Percentiles rank a stretch among this genome's conserved stretches.
phyloP scores from a whole-genome alignment of 35 echinoderm and acorn worm species.

The Apostichopus californicus region DNA sequence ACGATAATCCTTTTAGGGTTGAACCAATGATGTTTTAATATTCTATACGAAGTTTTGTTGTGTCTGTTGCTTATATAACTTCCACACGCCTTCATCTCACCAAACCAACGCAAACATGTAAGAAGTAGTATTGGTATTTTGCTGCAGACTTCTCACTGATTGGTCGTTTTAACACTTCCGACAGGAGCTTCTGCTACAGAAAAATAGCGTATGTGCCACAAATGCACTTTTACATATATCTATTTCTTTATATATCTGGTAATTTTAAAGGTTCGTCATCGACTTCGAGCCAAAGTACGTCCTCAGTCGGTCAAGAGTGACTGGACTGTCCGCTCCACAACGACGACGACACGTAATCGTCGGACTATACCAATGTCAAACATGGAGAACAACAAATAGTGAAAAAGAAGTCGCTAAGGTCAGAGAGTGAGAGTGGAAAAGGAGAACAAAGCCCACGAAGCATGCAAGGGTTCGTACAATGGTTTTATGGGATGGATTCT shows the following conservation, averaged over 20 bases:
- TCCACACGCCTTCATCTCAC: too few species aligned
- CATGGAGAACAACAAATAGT: neutral
- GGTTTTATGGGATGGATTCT: too few species aligned
- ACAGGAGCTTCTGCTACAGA: neutral
- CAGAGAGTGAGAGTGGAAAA: too few species aligned
- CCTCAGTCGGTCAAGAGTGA: neutral
- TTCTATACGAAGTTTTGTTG: too few species aligned
- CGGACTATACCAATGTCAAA: constrained; percentile 9
- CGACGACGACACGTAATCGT: neutral
- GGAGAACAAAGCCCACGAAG: too few species aligned
- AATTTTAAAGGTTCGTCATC: neutral
- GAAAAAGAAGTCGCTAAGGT: too few species aligned
- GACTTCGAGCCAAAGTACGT: neutral
- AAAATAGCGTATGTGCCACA: neutral
- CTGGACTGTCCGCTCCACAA: neutral
- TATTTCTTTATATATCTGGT: neutral
- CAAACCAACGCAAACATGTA: too few species aligned
- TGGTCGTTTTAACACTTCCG: too few species aligned
- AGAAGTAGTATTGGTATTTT: neutral
- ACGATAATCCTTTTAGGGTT: too few species aligned
- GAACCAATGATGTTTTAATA: too few species aligned
- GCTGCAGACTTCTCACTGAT: neutral
- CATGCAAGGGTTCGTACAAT: too few species aligned
- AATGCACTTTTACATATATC: neutral
- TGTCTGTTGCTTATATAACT: too few species aligned